Percentiles rank a stretch among this genome's conserved stretches.
phyloP scores from a whole-genome alignment of 2,888 invertebrate genomes.

The Ochropleura plecta region DNA sequence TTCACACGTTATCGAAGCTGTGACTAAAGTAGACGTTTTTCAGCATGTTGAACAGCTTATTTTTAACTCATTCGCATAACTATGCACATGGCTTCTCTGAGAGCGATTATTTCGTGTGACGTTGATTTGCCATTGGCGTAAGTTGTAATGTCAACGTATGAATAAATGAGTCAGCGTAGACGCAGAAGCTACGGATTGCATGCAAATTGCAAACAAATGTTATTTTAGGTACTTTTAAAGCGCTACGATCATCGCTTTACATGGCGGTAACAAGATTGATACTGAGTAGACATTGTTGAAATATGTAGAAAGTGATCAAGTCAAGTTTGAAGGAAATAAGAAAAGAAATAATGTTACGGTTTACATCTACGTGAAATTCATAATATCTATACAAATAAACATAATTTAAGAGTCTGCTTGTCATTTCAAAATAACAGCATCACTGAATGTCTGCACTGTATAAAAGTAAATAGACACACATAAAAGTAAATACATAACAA shows the following conservation, averaged over 20 bases:
- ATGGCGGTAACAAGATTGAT: slow-evolving; percentile 59
- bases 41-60: background rate
- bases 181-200: slow-evolving; percentile 57
- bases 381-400: too few relatives aligned
- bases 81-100: slow-evolving; percentile 18
- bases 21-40: background rate
- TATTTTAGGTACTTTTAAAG: slow-evolving; percentile 57
- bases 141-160: slow-evolving; percentile 66
- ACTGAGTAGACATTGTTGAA: slow-evolving; percentile 1
- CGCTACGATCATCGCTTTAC: slow-evolving; percentile 57
- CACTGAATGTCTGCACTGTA: too few relatives aligned
- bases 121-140: slow-evolving; percentile 64
- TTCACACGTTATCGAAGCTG: background rate
- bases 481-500: too few relatives aligned
- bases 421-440: too few relatives aligned
- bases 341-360: slow-evolving; percentile 20
- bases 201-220: slow-evolving; percentile 61
- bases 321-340: slow-evolving; percentile 20
- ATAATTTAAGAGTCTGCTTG: background rate
- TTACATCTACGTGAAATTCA: background rate
- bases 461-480: too few relatives aligned
- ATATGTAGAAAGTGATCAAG: slow-evolving; percentile 36
- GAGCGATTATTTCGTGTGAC: slow-evolving; percentile 55
- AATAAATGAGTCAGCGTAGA: slow-evolving; percentile 68
- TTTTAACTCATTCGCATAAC: slow-evolving; percentile 37